Conservation (phyloP, 2,888 invertebrate genomes). For the Mythimna ferrago region DNA sequence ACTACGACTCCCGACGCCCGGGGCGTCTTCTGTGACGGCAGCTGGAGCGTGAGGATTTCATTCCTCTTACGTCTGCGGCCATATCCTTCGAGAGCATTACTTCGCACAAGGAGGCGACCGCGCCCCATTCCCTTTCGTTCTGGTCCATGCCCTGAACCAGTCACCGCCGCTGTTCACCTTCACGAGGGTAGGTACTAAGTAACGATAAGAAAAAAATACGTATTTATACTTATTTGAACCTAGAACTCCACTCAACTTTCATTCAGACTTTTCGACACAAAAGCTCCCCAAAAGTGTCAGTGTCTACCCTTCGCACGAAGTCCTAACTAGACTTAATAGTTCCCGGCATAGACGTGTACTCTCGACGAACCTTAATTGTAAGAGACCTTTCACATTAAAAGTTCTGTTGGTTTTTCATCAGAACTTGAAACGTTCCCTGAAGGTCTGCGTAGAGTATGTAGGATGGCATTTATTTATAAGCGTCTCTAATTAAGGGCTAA, state of each 20-base stretch:
- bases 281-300: conserved; percentile 13
- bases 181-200: too few species aligned
- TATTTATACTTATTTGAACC: background rate
- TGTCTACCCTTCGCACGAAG: conserved; percentile 11
- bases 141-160: too few species aligned
- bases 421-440: conserved; percentile 39
- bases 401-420: conserved; percentile 49
- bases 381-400: conserved; percentile 49
- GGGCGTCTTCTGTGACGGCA: too few species aligned
- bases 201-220: background rate
- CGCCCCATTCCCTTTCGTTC: too few species aligned
- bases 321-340: conserved; percentile 33
- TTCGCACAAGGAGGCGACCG: too few species aligned
- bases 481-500: conserved; percentile 44
- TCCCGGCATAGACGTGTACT: conserved; percentile 6
- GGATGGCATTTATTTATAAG: conserved; percentile 37
- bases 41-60: too few species aligned
- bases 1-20: too few species aligned
- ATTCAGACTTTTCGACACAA: background rate
- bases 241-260: background rate
- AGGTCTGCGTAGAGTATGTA: conserved; percentile 29
- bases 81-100: too few species aligned
- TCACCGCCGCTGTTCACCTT: too few species aligned
- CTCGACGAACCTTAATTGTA: conserved; percentile 30
- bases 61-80: too few species aligned